Conservation (phyloP, 2,888 invertebrate genomes). For the Marronus borbonicus region DNA sequence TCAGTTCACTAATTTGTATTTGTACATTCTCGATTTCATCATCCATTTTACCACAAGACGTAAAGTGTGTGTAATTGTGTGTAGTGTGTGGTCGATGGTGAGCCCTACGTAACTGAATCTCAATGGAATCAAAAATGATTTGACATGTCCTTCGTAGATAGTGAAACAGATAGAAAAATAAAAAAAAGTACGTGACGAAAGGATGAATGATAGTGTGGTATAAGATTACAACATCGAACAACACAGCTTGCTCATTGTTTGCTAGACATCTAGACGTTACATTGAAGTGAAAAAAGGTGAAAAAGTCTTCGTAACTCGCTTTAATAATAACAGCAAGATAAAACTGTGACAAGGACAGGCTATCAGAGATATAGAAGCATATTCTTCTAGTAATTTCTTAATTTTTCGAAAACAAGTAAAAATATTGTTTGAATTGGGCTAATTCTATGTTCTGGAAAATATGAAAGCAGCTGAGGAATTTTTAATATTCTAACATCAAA, state of each 20-base stretch:
- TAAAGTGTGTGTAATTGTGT: conserved; percentile 19
- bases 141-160: not conserved
- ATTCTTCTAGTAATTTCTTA: no score
- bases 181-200: not conserved
- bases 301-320: no score
- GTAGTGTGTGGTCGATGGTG: conserved; percentile 16
- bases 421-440: no score
- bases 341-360: no score
- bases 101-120: conserved; percentile 44
- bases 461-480: no score
- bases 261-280: no score
- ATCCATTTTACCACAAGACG: conserved; percentile 37
- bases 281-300: no score
- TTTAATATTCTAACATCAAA: no score
- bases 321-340: no score
- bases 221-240: conserved; percentile 12
- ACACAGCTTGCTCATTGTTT: not conserved
- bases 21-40: conserved; percentile 25
- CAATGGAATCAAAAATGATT: conserved; percentile 12
- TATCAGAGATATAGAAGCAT: no score
- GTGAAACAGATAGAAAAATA: not conserved
- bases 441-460: no score
- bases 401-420: no score
- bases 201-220: not conserved
- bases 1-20: conserved; percentile 36